phyloP scores from a whole-genome alignment of 2,797 vertebrate species.

The Bradypus variegatus region DNA sequence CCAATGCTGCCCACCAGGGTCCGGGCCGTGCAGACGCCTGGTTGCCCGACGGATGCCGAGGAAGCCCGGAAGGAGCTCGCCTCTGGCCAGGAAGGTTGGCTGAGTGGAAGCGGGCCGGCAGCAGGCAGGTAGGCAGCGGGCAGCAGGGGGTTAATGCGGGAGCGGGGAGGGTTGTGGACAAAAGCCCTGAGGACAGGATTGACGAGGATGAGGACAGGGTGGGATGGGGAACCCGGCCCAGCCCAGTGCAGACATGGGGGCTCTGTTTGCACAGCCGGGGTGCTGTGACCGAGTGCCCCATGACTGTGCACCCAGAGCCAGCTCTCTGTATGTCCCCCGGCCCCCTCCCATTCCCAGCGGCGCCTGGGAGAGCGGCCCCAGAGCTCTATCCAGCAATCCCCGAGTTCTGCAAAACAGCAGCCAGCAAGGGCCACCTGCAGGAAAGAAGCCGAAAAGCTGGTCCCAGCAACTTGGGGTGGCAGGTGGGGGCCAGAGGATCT shows the following conservation, averaged over 20 bases:
- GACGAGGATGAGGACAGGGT: not conserved
- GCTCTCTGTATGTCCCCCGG: constrained; percentile 40
- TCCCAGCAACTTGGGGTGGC: not conserved
- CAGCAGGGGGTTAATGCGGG: constrained; percentile 56
- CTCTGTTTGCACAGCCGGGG: constrained; percentile 52
- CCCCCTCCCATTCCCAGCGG: not conserved
- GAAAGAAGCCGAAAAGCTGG: not conserved
- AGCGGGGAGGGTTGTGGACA: not conserved
- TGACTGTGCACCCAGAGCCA: constrained; percentile 52
- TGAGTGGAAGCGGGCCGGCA: too few relatives aligned
- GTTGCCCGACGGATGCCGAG: not conserved
- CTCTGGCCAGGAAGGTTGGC: not conserved
- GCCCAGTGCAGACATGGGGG: constrained; percentile 48
- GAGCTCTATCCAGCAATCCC: not conserved
- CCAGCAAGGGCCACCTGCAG: not conserved
- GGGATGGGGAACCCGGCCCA: constrained; percentile 18
- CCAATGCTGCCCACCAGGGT: fast-evolving
- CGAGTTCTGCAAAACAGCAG: not conserved
- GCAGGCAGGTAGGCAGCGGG: constrained; percentile 39
- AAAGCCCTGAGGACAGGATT: too few relatives aligned
- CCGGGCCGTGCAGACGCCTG: not conserved
- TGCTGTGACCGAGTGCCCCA: constrained; percentile 55
- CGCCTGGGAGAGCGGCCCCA: constrained; percentile 33
- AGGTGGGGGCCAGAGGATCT: not conserved
- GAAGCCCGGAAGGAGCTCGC: not conserved